phyloP scores from a whole-genome alignment of 2,113 vertebrate genomes.

The Ploceus nigricollis region DNA sequence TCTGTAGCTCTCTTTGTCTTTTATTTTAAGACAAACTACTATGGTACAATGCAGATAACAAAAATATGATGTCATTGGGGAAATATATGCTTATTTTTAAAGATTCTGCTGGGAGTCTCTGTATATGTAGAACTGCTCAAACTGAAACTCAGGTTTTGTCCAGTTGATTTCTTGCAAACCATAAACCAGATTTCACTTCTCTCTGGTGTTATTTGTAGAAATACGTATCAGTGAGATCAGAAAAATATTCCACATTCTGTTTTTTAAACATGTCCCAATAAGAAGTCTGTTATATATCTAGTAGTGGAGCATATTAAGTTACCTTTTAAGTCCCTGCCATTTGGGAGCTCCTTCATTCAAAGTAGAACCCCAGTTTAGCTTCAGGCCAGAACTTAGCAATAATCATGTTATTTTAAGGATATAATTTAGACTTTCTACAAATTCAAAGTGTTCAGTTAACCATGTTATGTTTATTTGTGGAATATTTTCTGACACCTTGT shows the following conservation, averaged over 20 bases:
- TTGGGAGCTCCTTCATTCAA: conserved; percentile 64
- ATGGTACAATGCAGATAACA: conserved; percentile 64
- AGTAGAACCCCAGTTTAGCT: conserved; percentile 67
- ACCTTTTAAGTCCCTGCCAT: conserved; percentile 81
- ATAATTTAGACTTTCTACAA: conserved; percentile 74
- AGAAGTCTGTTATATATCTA: conserved; percentile 81
- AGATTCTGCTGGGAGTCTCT: conserved; percentile 74
- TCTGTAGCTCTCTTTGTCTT: conserved; percentile 62
- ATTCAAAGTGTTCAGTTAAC: conserved; percentile 72
- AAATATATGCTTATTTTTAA: conserved; percentile 82
- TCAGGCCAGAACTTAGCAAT: conserved; percentile 59
- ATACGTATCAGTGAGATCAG: conserved; percentile 74
- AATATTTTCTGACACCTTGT: conserved; percentile 84
- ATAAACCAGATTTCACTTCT: conserved; percentile 81
- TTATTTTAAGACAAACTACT: neutral
- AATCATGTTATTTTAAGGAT: conserved; percentile 76
- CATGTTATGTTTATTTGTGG: conserved; percentile 79
- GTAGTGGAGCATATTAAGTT: conserved; percentile 67
- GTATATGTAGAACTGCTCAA: conserved; percentile 71
- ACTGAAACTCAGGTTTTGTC: conserved; percentile 76
- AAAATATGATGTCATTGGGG: conserved; percentile 70
- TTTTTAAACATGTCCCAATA: conserved; percentile 66
- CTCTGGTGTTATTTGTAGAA: conserved; percentile 69
- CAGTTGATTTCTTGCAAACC: conserved; percentile 75
- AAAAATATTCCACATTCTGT: conserved; percentile 72